Evolutionary conservation across 92 coral and sea anemone genomes (phyloP).

Genomic region (Umimayanthus chanpuru): DNA sequence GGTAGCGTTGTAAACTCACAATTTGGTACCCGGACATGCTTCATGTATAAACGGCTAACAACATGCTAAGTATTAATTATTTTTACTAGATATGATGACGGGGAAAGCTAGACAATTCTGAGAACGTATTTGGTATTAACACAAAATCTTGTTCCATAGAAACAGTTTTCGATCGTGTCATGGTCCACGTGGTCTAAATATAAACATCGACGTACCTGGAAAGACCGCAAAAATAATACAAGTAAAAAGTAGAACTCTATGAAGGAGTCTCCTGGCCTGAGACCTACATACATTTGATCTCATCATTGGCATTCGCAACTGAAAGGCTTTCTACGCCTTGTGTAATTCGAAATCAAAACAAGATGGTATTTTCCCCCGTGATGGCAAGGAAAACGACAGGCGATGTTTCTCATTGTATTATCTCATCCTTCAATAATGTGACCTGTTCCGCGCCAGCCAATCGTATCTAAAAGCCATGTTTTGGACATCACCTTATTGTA

Average conservation of each 20-base stretch:
- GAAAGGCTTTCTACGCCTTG: not conserved
- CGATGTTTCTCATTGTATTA: slow-evolving; percentile 47
- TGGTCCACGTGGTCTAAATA: slow-evolving; percentile 25
- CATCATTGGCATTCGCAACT: not conserved
- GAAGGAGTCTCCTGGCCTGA: not conserved
- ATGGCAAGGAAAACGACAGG: slow-evolving; percentile 15
- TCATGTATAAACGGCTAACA: not conserved
- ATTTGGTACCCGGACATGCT: not conserved
- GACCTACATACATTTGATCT: not conserved
- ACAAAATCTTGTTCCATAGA: not conserved
- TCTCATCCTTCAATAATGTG: slow-evolving; percentile 68
- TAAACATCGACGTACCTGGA: slow-evolving; percentile 21
- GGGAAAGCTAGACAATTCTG: not conserved
- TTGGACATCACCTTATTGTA: not conserved
- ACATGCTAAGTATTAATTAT: not conserved
- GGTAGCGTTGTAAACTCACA: not conserved
- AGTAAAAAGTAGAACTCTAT: not conserved
- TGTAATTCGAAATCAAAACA: not conserved
- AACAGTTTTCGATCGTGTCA: not conserved
- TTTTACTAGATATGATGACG: not conserved
- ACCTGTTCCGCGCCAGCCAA: slow-evolving; percentile 58
- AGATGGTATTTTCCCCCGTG: not conserved
- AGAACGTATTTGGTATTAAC: not conserved
- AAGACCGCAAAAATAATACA: not conserved
- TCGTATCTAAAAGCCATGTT: not conserved